Conservation (phyloP, 2,888 invertebrate species). For the Idaea dimidiata region DNA sequence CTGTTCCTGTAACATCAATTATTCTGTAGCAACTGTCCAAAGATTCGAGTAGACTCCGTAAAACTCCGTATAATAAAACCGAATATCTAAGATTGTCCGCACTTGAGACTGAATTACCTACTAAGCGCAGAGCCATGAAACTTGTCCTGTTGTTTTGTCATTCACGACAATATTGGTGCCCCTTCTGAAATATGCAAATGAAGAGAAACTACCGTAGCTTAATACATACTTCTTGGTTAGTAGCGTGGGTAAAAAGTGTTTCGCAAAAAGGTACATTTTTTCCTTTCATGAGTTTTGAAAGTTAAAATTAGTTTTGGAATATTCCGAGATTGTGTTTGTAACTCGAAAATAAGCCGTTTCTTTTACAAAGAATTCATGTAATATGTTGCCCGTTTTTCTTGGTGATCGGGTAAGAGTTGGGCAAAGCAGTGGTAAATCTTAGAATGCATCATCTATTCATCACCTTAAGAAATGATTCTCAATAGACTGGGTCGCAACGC, state of each 20-base stretch:
- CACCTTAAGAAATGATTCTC: no score
- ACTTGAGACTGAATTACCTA: neutral
- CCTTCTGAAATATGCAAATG: neutral
- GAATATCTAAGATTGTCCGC: slow-evolving; percentile 5
- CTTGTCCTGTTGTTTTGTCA: neutral
- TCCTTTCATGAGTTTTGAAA: neutral
- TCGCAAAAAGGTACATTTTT: neutral
- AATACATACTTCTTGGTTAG: neutral
- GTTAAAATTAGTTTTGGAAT: neutral
- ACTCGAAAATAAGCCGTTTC: neutral
- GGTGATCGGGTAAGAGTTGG: neutral
- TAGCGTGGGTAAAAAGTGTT: neutral
- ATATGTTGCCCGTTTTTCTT: neutral
- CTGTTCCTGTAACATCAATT: neutral
- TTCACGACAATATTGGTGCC: neutral
- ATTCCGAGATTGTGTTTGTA: neutral
- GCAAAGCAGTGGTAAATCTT: no score
- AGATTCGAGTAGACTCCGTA: neutral
- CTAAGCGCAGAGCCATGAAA: neutral
- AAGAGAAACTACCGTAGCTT: neutral
- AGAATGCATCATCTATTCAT: no score
- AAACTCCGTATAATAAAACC: slow-evolving; percentile 12
- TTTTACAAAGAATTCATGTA: neutral
- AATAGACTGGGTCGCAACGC: no score
- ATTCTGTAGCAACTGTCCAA: slow-evolving; percentile 12